Conservation (phyloP, 2,113 vertebrate species). For the Dinomys branickii region DNA sequence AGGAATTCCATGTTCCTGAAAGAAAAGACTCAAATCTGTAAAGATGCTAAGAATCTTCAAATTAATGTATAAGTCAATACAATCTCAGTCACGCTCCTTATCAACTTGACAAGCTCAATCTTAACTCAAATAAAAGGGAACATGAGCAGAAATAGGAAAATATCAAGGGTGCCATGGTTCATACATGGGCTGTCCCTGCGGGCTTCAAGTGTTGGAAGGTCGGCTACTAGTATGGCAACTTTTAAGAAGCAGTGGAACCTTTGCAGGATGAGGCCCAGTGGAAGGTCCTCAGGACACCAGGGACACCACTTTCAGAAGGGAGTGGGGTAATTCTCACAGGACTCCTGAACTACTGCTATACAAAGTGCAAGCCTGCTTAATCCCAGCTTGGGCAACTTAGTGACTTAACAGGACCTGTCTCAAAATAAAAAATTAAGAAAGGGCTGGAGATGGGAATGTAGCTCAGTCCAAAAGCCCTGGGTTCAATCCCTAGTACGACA, state of each 20-base stretch:
- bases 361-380: not conserved
- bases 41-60: not conserved
- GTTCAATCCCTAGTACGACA: not conserved
- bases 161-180: not conserved
- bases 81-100: not conserved
- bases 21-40: not conserved
- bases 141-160: not conserved
- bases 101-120: not conserved
- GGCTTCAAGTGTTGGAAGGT: not conserved
- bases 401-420: not conserved
- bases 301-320: not conserved
- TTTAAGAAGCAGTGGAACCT: not conserved
- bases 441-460: not conserved
- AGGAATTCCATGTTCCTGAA: not conserved
- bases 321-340: not conserved
- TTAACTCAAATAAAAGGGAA: not conserved
- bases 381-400: not conserved
- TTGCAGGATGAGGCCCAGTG: not conserved
- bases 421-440: not conserved
- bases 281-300: not conserved
- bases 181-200: not conserved
- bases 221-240: not conserved
- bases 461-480: not conserved
- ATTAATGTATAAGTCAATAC: slow-evolving; percentile 1
- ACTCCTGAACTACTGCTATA: not conserved